phyloP scores from a whole-genome alignment of 1,140 invertebrate species.

The Penaeus vannamei region DNA sequence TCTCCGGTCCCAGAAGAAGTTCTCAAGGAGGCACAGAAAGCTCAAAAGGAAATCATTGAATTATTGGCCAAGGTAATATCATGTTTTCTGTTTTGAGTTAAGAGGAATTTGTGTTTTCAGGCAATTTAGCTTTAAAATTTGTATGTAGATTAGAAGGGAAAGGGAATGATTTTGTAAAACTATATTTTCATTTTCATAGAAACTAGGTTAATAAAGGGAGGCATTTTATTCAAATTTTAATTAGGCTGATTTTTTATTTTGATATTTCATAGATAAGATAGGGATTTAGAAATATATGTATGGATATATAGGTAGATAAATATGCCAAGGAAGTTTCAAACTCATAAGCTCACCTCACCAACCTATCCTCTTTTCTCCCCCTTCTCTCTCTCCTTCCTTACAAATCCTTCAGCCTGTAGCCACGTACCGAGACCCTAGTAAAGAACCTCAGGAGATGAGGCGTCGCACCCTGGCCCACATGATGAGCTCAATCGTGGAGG shows the following conservation, averaged over 20 bases:
- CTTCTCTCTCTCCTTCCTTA: not conserved
- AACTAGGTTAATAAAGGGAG: too few species aligned
- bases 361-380: not conserved
- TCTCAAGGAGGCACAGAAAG: constrained; percentile 61
- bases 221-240: too few species aligned
- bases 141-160: not conserved
- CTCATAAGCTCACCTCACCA: not conserved
- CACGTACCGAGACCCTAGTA: constrained; percentile 56
- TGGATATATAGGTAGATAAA: too few species aligned
- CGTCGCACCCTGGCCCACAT: constrained; percentile 55
- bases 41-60: constrained; percentile 65
- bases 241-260: too few species aligned
- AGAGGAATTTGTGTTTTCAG: not conserved
- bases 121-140: not conserved
- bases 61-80: constrained; percentile 59
- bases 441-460: constrained; percentile 55
- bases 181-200: too few species aligned
- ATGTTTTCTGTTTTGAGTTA: not conserved
- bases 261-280: too few species aligned
- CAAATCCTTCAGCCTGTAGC: constrained; percentile 41
- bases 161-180: too few species aligned
- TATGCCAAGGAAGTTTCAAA: too few species aligned
- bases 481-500: constrained; percentile 65
- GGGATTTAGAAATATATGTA: too few species aligned
- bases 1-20: constrained; percentile 62